These are phyloP conservation scores for Plebejus melissa DNA, from an alignment of 2,888 invertebrate genomes.

Conservation along the genomic window DNA sequence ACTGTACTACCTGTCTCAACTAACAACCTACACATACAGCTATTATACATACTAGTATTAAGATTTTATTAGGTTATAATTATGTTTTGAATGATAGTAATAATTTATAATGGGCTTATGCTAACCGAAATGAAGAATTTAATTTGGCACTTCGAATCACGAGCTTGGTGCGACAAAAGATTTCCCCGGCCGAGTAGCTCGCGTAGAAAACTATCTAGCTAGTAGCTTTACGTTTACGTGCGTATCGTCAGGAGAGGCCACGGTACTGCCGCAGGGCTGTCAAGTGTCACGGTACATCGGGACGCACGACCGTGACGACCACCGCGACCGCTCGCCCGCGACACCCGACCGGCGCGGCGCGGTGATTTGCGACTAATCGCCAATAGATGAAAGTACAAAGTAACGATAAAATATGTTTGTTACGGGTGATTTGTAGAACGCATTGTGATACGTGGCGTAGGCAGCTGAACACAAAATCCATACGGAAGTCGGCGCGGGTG, in stretches of 20 bases:
- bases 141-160: background rate
- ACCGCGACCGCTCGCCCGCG: constrained; percentile 1
- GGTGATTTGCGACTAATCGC: background rate
- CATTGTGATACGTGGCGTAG: background rate
- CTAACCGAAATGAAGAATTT: background rate
- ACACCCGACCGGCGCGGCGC: background rate
- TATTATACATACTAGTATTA: background rate
- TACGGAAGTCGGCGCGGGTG: background rate
- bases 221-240: too few relatives aligned
- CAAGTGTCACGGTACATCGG: constrained; percentile 5
- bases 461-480: background rate
- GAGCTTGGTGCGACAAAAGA: background rate
- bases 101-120: background rate
- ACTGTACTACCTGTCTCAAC: background rate
- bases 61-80: too few relatives aligned
- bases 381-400: background rate
- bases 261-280: constrained; percentile 5
- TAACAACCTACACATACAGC: background rate
- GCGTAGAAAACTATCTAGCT: background rate
- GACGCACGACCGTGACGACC: constrained; percentile 6
- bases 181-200: background rate
- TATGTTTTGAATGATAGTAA: background rate
- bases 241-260: too few relatives aligned
- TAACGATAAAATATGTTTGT: background rate
- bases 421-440: background rate